Evolutionary conservation across 2,113 vertebrate genomes (phyloP), one percentile per base, ranked within the genome.

Genomic region (Gorsachius goisagi): DNA sequence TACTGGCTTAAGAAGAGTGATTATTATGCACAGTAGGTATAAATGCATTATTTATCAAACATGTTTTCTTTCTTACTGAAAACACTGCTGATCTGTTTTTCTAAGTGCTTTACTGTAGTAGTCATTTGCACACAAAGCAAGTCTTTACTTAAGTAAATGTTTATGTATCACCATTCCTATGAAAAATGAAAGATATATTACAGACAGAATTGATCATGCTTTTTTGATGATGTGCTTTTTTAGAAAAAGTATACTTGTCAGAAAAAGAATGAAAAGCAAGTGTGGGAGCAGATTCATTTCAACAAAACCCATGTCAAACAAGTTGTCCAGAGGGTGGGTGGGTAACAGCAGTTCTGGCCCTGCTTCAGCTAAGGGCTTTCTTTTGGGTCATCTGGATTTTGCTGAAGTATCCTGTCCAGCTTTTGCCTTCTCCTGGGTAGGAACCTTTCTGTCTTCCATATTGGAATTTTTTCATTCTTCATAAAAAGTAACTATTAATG

Each of bases 11-110:
- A 95, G 63, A 83, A 76, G 76, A 96, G 79, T 90, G 89, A 98
- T 98, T 97, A 97, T 98, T 98, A 97, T 97, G 94, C 98, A 98
- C 96, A 98, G 97, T 98, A 96, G 97, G 96, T 97, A 90, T 96
- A 96, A 98, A 97, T 98, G 96, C 97, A 98, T 98, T 98, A 98
- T 98, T 98, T 98, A 98, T 98, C 95, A 98, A 97, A 98, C 96
- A 97, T 97, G 87, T 96, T 97, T 97, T 97, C 50, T 44, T 97
- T 98, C 96, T 95, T 90, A 95, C 88, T 93, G 90, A 97, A 98
- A 98, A 95, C 80, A 97, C 56, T 26, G 35, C 90, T 96, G 93
- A 96, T 98, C 85, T 96, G 66, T 89, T 90, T 96, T 97, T 95
- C 69, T 79, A 95, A 95, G 90, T 90, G 90, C 77, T 97, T 92